Evolutionary conservation across 1,140 invertebrate genomes (phyloP).

Genomic region (Lerema accius): DNA sequence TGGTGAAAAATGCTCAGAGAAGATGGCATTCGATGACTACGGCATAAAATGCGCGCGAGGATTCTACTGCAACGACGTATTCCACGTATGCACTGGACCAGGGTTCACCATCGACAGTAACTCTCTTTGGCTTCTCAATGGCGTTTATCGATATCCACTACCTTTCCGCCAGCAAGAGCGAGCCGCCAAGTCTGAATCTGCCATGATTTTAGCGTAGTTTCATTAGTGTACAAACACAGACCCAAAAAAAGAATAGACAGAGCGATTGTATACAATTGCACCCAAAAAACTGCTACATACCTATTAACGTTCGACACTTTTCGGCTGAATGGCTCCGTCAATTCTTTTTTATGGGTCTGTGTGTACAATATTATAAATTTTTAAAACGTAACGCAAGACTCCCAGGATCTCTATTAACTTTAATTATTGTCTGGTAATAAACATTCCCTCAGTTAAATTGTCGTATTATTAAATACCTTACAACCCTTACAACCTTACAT

Average conservation of each 20-base stretch:
- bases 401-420: too few species aligned
- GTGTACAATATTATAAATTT: too few species aligned
- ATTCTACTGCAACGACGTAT: conserved; percentile 57
- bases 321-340: too few species aligned
- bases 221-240: background rate
- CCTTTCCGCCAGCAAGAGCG: conserved; percentile 17
- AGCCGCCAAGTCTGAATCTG: conserved; percentile 25
- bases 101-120: conserved; percentile 52
- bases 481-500: too few species aligned
- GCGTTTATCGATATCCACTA: conserved; percentile 41
- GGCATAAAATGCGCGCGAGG: conserved; percentile 65
- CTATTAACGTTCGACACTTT: too few species aligned
- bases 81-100: conserved; percentile 57
- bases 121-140: conserved; percentile 46
- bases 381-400: background rate
- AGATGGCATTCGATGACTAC: conserved; percentile 59
- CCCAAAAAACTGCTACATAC: background rate
- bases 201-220: conserved; percentile 34
- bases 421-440: background rate
- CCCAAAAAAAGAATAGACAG: too few species aligned
- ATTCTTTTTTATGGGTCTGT: too few species aligned
- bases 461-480: too few species aligned
- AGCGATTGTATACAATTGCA: too few species aligned
- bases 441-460: background rate
- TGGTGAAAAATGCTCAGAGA: conserved; percentile 66